Evolutionary conservation across 2,113 vertebrate genomes (phyloP).

Genomic region (Phrynosoma blainvillii): DNA sequence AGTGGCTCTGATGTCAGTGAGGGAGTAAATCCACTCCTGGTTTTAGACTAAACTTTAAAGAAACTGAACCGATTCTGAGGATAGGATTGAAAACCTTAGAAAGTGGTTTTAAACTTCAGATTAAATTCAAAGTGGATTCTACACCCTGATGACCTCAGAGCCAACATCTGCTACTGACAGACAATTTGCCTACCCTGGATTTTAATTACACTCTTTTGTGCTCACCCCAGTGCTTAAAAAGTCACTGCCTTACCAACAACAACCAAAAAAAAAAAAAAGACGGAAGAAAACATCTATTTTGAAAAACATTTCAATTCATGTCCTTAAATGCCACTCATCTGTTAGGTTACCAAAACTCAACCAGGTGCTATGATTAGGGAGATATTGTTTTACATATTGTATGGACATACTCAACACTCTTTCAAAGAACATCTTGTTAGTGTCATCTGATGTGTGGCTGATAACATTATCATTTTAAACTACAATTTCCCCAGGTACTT

Average conservation of each 20-base stretch:
- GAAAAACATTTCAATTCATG: neutral
- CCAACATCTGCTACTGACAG: no score
- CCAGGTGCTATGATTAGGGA: neutral
- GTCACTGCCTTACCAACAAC: neutral
- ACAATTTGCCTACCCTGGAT: no score
- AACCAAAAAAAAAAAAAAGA: neutral
- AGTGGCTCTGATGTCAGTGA: no score
- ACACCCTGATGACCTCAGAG: no score
- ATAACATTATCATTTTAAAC: neutral
- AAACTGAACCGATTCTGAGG: no score
- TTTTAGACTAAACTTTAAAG: no score
- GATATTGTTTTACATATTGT: neutral
- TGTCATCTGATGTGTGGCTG: conserved; percentile 1
- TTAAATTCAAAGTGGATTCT: no score
- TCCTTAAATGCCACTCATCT: neutral
- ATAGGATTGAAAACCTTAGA: no score
- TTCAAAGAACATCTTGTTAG: neutral
- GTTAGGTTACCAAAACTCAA: neutral
- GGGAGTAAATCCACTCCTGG: no score
- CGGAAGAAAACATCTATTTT: accelerated
- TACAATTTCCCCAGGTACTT: neutral
- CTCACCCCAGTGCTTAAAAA: neutral
- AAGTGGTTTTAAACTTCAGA: no score
- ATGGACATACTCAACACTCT: neutral
- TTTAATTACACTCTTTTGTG: neutral